Percentiles rank a stretch among this genome's conserved stretches.
phyloP scores from a whole-genome alignment of 2,888 invertebrate species.

The Lamellibrachia columna region DNA sequence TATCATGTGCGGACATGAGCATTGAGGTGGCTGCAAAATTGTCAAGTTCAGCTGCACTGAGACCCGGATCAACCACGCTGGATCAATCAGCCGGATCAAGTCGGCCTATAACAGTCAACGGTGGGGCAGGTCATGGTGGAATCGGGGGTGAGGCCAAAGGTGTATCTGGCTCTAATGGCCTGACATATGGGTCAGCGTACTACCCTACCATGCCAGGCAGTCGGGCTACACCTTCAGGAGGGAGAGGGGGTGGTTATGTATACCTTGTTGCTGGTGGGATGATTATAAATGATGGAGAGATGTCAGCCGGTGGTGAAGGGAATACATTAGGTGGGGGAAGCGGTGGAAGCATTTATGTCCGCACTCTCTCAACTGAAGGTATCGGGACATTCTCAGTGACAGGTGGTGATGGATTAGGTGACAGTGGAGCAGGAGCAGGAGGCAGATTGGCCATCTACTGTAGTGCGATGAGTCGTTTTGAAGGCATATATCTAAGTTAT shows the following conservation, averaged over 20 bases:
- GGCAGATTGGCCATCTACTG: conserved; percentile 48
- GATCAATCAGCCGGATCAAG: too few relatives aligned
- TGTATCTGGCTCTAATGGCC: conserved; percentile 31
- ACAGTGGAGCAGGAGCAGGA: conserved; percentile 51
- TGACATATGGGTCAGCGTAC: conserved; percentile 48
- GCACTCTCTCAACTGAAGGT: conserved; percentile 45
- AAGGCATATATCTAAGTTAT: conserved; percentile 41
- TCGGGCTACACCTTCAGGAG: not conserved
- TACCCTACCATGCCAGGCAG: conserved; percentile 34
- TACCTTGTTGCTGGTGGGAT: conserved; percentile 43
- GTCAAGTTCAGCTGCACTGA: conserved; percentile 43
- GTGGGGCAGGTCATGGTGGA: conserved; percentile 51
- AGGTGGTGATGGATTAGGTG: conserved; percentile 44
- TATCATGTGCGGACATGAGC: conserved; percentile 44
- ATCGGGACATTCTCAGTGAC: conserved; percentile 45
- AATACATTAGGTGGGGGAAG: conserved; percentile 47
- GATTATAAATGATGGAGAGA: conserved; percentile 47
- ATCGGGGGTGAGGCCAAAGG: conserved; percentile 43
- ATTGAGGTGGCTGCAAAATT: conserved; percentile 47
- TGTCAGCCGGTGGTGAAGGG: conserved; percentile 43
- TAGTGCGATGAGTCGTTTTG: conserved; percentile 43
- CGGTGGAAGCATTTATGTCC: conserved; percentile 50
- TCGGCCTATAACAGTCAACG: conserved; percentile 21
- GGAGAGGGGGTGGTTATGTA: conserved; percentile 46
- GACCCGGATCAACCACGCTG: conserved; percentile 42